Conservation (phyloP, 2,797 vertebrate species). For the Brachyalestes nurse region DNA sequence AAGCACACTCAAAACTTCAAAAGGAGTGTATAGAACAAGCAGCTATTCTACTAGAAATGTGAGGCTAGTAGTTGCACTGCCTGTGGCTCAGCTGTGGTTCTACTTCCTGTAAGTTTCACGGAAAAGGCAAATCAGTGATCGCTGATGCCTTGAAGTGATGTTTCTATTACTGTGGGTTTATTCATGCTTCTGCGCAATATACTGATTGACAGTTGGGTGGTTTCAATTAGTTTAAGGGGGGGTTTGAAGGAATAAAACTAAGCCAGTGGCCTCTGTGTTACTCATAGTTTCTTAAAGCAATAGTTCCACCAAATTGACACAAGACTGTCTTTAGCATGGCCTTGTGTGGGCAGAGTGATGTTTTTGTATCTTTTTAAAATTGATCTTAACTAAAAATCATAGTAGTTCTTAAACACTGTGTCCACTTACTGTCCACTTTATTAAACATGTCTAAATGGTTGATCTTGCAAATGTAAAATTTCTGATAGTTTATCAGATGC, state of each 20-base stretch:
- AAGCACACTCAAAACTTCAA: background rate
- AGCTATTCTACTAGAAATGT: background rate
- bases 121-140: background rate
- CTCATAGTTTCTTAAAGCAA: background rate
- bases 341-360: background rate
- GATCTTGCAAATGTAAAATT: too few species aligned
- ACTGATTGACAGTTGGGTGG: conserved; percentile 1
- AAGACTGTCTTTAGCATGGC: background rate
- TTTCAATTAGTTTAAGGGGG: background rate
- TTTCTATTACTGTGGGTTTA: conserved; percentile 21
- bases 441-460: too few species aligned
- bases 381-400: too few species aligned
- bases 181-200: background rate
- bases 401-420: too few species aligned
- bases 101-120: background rate
- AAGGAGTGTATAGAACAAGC: background rate
- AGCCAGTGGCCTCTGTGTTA: background rate
- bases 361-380: too few species aligned
- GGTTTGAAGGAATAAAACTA: background rate
- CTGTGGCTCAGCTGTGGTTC: background rate
- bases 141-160: conserved; percentile 14
- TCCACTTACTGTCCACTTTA: too few species aligned
- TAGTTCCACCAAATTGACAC: background rate
- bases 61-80: background rate
- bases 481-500: too few species aligned